These are phyloP conservation scores for Lucilia cuprina DNA, from an alignment of 1,140 invertebrate species.

Conservation along the genomic window DNA sequence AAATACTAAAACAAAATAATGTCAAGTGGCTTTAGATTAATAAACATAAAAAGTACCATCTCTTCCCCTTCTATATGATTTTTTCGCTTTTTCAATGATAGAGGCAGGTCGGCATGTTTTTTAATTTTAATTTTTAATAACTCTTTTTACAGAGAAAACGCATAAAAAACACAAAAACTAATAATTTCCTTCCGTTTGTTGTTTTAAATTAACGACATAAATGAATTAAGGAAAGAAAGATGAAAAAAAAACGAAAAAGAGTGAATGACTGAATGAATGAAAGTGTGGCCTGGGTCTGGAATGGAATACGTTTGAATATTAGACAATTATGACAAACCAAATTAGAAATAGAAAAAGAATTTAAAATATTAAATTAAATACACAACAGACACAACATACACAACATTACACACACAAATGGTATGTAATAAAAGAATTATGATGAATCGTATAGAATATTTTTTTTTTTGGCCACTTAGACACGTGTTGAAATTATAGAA, in stretches of 20 bases:
- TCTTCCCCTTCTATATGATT: background rate
- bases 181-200: constrained; percentile 17
- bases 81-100: background rate
- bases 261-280: background rate
- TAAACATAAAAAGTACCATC: background rate
- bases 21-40: background rate
- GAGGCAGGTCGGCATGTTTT: background rate
- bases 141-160: background rate
- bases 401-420: background rate
- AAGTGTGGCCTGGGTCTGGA: background rate
- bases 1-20: background rate
- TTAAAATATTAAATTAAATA: background rate
- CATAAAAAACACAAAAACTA: background rate
- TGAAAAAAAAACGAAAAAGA: background rate
- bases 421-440: background rate
- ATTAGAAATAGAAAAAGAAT: background rate
- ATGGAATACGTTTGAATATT: background rate
- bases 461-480: background rate
- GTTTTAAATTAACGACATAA: background rate
- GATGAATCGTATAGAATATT: background rate
- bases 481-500: background rate
- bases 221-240: background rate
- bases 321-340: background rate
- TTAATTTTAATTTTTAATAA: background rate
- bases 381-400: background rate